phyloP scores from a whole-genome alignment of 2,113 vertebrate genomes.

The Sinocyclocheilus rhinocerous region DNA sequence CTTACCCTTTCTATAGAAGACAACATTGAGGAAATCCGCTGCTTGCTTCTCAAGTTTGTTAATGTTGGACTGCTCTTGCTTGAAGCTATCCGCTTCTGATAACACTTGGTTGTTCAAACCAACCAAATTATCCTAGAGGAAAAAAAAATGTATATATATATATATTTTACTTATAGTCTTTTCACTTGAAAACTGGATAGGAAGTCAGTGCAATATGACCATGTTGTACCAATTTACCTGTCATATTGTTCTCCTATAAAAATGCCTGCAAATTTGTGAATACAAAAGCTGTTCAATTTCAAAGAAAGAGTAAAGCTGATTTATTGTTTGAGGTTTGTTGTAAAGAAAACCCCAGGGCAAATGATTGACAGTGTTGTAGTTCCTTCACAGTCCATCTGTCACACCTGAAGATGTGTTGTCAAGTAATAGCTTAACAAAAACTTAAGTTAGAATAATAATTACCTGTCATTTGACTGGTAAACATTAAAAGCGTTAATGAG shows the following conservation, averaged over 20 bases:
- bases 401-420: background rate
- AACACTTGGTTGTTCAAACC: conserved; percentile 87
- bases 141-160: too few relatives aligned
- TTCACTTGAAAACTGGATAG: too few relatives aligned
- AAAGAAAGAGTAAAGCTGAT: background rate
- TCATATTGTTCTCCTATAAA: background rate
- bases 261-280: background rate
- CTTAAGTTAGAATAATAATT: background rate
- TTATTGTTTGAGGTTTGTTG: background rate
- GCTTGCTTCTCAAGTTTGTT: conserved; percentile 95
- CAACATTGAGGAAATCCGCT: conserved; percentile 99
- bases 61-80: conserved; percentile 90
- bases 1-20: conserved; percentile 96
- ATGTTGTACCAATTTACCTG: background rate
- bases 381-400: background rate
- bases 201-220: too few relatives aligned
- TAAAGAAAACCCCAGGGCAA: background rate
- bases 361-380: background rate
- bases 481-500: background rate
- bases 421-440: background rate
- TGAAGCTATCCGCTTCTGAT: conserved; percentile 85
- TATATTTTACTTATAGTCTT: too few relatives aligned
- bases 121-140: conserved; percentile 81
- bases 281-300: background rate
- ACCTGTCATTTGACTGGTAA: background rate